Percentiles rank a stretch among this genome's conserved stretches.
phyloP scores from a whole-genome alignment of 2,888 invertebrate genomes.

The Acleris laterana region DNA sequence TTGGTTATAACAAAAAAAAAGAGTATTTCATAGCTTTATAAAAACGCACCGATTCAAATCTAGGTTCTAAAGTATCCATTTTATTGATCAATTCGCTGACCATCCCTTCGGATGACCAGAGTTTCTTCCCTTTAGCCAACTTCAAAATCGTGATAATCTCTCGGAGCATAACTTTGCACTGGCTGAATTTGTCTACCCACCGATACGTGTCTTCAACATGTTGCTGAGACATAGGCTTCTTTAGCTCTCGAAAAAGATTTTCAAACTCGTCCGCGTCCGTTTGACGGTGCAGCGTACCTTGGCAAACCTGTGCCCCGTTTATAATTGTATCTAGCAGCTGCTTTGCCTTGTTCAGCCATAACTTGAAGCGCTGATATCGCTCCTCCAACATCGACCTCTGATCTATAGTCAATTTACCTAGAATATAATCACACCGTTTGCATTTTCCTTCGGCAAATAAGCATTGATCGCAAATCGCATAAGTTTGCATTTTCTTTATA shows the following conservation, averaged over 20 bases:
- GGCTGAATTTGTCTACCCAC: conserved; percentile 37
- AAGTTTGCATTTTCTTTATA: conserved; percentile 49
- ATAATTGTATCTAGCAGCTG: conserved; percentile 46
- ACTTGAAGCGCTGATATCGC: conserved; percentile 42
- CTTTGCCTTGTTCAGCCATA: conserved; percentile 51
- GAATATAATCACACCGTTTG: conserved; percentile 52
- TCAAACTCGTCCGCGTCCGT: conserved; percentile 44
- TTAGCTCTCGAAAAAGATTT: conserved; percentile 47
- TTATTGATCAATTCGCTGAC: too few relatives aligned
- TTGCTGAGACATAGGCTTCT: conserved; percentile 41
- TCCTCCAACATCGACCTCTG: conserved; percentile 35
- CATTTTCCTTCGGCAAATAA: conserved; percentile 51
- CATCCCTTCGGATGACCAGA: neutral
- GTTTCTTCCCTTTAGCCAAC: neutral
- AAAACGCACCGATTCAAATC: too few relatives aligned
- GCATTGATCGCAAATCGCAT: conserved; percentile 55
- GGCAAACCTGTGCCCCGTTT: conserved; percentile 44
- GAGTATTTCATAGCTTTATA: too few relatives aligned
- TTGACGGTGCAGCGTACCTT: conserved; percentile 43
- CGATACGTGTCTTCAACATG: conserved; percentile 31
- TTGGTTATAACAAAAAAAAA: too few relatives aligned
- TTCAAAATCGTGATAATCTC: conserved; percentile 46
- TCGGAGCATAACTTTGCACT: conserved; percentile 47
- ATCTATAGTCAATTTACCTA: conserved; percentile 43
- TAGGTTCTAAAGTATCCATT: too few relatives aligned